Evolutionary conservation across 2,888 invertebrate genomes (phyloP).

Genomic region (Melitaea athalia): DNA sequence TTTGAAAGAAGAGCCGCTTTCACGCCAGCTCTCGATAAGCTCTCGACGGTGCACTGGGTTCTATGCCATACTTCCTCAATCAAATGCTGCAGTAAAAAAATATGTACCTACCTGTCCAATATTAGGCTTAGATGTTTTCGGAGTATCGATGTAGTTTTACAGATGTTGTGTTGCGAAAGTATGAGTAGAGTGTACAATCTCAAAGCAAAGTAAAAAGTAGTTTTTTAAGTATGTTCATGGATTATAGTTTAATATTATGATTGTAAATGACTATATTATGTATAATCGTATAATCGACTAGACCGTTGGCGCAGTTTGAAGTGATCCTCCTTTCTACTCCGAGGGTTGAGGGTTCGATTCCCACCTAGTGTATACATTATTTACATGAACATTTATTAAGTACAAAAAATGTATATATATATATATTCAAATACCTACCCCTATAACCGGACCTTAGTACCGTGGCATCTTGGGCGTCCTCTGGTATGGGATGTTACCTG

Average conservation of each 20-base stretch:
- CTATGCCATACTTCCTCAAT: constrained; percentile 37
- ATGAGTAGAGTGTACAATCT: not conserved
- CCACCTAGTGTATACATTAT: no score
- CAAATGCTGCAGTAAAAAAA: constrained; percentile 32
- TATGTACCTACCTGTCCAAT: constrained; percentile 17
- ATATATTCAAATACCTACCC: no score
- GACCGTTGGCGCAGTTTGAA: no score
- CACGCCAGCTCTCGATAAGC: constrained; percentile 70
- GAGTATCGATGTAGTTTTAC: constrained; percentile 2
- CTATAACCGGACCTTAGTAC: no score
- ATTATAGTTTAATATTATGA: not conserved
- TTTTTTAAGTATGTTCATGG: not conserved
- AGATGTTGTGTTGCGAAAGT: not conserved
- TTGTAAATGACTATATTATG: no score
- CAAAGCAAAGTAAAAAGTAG: not conserved
- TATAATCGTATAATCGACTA: no score
- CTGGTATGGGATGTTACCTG: no score
- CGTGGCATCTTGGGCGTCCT: no score
- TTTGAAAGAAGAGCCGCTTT: constrained; percentile 67
- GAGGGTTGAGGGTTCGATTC: no score
- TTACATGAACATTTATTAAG: no score
- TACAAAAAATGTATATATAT: no score
- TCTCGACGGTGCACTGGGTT: constrained; percentile 46
- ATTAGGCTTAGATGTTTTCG: constrained; percentile 22
- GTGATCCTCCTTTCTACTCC: no score